Percentiles rank a stretch among this genome's conserved stretches.
Conservation (phyloP, 1,140 invertebrate species). For the Bilobella aurantiaca region DNA sequence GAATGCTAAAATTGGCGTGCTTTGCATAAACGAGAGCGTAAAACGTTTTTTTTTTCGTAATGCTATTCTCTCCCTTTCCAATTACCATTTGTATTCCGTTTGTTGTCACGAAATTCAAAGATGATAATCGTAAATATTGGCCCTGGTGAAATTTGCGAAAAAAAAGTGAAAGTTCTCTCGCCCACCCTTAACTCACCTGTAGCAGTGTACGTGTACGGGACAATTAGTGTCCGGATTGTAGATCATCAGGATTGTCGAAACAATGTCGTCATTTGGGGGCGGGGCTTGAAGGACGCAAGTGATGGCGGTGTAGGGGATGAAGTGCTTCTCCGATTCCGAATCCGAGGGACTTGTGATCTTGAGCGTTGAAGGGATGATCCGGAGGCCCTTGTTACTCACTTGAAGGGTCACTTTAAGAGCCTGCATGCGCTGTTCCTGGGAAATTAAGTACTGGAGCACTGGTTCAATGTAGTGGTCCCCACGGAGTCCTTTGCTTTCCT, state of each 20-base stretch:
- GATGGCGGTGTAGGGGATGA: slow-evolving; percentile 86
- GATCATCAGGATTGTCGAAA: slow-evolving; percentile 76
- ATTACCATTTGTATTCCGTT: too few species aligned
- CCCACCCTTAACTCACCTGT: slow-evolving; percentile 46
- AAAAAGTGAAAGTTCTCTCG: not conserved
- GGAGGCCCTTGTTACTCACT: slow-evolving; percentile 83
- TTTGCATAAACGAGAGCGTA: too few species aligned
- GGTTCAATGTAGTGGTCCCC: slow-evolving; percentile 68
- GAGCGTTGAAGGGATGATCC: slow-evolving; percentile 68
- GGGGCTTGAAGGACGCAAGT: slow-evolving; percentile 64
- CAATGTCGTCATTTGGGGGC: slow-evolving; percentile 64
- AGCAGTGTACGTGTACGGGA: slow-evolving; percentile 84
- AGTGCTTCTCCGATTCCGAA: slow-evolving; percentile 64
- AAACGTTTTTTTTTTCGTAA: not conserved
- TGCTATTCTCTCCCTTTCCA: not conserved
- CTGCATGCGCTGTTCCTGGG: slow-evolving; percentile 67
- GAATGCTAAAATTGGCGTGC: too few species aligned
- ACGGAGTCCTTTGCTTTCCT: slow-evolving; percentile 79
- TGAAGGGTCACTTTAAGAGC: slow-evolving; percentile 75
- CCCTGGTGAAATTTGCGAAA: too few species aligned
- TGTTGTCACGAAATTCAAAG: too few species aligned
- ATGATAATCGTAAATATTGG: too few species aligned
- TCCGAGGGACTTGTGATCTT: slow-evolving; percentile 17
- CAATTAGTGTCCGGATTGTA: slow-evolving; percentile 83
- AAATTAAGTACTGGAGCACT: slow-evolving; percentile 70